Base-by-base conservation (phyloP, 2,888 invertebrate species). In the Dryomyza anilis region DNA sequence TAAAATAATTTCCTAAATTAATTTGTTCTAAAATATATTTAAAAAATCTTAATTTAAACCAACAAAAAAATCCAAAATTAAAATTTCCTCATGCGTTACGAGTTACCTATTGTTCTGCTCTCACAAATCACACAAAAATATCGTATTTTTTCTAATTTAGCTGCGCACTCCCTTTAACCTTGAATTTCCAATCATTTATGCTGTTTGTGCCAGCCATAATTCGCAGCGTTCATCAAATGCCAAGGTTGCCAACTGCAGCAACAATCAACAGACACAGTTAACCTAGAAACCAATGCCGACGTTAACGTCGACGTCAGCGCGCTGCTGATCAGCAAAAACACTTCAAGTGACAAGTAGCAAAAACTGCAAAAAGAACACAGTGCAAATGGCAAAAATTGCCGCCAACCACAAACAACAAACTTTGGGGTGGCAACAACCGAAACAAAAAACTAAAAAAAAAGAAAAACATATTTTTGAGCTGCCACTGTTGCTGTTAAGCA, bases 281-380 rank as follows among this genome's bases (percentile, higher is more conserved):
- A 52, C 50, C 48, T 39, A 30, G 27, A n/a, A n/a, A n/a, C n/a
- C n/a, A n/a, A n/a, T n/a, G n/a, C n/a, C n/a, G n/a, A n/a, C n/a
- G n/a, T n/a, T n/a, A n/a, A n/a, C n/a, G n/a, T n/a, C n/a, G n/a
- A n/a, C n/a, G n/a, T n/a, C n/a, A n/a, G n/a, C n/a, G n/a, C n/a
- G n/a, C 10, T 50, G 45, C 30, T 46, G 33, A 48, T 60, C 39
- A 25, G 27, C 27, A 14, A 12, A 27, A 52, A 25, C 39, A 43
- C 48, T 48, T 60, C 59, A 60, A 48, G 48, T 48, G 59, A 60
- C 59, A 48, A 33, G n/a, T n/a, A n/a, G n/a, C n/a, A n/a, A n/a
- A n/a, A n/a, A n/a, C n/a, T n/a, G n/a, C n/a, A n/a, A n/a, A n/a
- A n/a, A n/a, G n/a, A n/a, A n/a, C n/a, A n/a, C n/a, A n/a, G n/a